Base-by-base conservation (phyloP, 2,888 invertebrate genomes). In the Toxonevra muliebris region DNA sequence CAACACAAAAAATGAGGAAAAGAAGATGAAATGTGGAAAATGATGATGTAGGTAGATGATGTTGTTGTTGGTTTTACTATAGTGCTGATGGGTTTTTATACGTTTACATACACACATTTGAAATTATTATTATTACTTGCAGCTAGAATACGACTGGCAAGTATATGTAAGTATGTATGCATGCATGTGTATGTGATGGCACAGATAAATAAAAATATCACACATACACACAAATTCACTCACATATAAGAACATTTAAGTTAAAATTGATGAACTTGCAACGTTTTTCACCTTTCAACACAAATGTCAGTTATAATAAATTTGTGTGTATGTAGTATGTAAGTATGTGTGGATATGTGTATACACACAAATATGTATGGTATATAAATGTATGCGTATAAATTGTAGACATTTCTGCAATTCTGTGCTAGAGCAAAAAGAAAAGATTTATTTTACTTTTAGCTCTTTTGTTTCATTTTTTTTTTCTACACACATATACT, bases 251-350 rank as follows among this genome's bases (percentile, higher is more conserved):
- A n/a, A 48, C 30, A 15, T 48, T 48, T 48, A 48, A 48, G 50
- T 48, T 48, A 48, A 48, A 48, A 30, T 30, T 30, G 30, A 30
- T 30, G 30, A 30, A 30, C 61, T 66, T 66, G 66, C 61, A 57
- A 41, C 61, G 61, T 61, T 66, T 66, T 69, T 64, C 64, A 71
- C 68, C 70, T 71, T 68, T 71, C 68, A 71, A 71, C 70, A 63
- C 61, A 70, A 70, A 68, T 70, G 70, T 70, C 70, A 70, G 64
- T 61, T 53, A 41, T 68, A 68, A 70, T 68, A 70, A 70, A 68
- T 70, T 65, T 48, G 58, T 58, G 58, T 52, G 58, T 42, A 53
- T 42, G 50, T 9, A 48, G 20, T 45, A 15, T 48, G 52, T 52
- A 11, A 41, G 41, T 30, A 64, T 13, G 40, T 17, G 45, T 40